Base-by-base conservation (phyloP, 2,113 vertebrate genomes). In the Thalassoma bifasciatum region DNA sequence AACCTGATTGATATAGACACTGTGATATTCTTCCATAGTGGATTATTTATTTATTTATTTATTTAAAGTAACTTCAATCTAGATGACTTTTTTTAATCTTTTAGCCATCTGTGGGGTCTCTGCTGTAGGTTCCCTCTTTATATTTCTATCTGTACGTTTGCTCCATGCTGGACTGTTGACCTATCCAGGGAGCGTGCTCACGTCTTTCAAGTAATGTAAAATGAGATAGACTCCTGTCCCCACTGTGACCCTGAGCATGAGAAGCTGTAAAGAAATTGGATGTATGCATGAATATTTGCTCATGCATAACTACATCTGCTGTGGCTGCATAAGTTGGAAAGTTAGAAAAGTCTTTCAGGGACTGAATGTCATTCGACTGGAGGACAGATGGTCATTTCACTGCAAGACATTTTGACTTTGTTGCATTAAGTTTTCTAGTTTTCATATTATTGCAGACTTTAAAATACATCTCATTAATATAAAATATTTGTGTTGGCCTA, bases 261-360 rank as follows among this genome's bases (percentile, higher is more conserved):
- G 24, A 30, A 66, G 42, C 37, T 21, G 44, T 47, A 23, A 46
- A 72, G 37, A 68, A 17, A 12, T 65, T 9, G 26, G 53, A 54
- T 65, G 38, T 17, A 44, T 60, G 23, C 17, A 38, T 59, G 21
- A 42, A 58, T 54, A 65, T 65, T 73, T 73, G 40, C 58, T 74
- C 54, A 78, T 68, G 47, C 23, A 53, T 52, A 64, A 58, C 21
- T 64, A 42, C 36, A 64, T 59, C 49, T 0, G 36, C 46, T 34
- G 54, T 34, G 38, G 40, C 47, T 44, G 44, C 44, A 46, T 16
- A 46, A 46, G 44, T 46, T 17, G 8, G 30, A 54, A 67, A 66
- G 47, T 53, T 61, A 66, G 26, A 4, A 4, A 19, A 42, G 30
- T 53, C 52, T 69, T 72, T 24, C 60, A n/a, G 66, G 23, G n/a